phyloP scores from a whole-genome alignment of 1,140 invertebrate genomes.

The Olivierus martensii region DNA sequence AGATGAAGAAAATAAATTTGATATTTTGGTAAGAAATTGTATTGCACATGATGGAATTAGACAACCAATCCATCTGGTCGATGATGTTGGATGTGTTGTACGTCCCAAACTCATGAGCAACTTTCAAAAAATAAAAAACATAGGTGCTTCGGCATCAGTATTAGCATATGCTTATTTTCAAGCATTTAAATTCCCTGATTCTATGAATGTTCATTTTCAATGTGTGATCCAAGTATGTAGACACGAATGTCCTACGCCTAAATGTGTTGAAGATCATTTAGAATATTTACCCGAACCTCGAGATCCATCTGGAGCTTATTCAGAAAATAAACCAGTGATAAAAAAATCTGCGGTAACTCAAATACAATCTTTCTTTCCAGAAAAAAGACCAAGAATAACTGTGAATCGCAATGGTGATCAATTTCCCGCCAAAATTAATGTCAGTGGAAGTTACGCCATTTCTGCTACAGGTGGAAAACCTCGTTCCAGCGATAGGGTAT shows the following conservation, averaged over 20 bases:
- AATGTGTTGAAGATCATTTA: constrained; percentile 7
- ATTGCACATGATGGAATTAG: constrained; percentile 86
- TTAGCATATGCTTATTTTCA: constrained; percentile 85
- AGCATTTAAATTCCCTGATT: no score
- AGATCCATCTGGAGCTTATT: constrained; percentile 26
- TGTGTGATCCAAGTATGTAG: constrained; percentile 89
- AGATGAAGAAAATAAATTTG: constrained; percentile 88
- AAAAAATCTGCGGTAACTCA: neutral
- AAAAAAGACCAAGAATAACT: no score
- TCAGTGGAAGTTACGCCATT: neutral
- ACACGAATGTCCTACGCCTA: constrained; percentile 72
- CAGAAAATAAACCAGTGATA: neutral
- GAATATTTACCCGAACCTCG: constrained; percentile 3
- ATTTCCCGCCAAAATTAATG: neutral
- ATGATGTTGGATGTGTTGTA: constrained; percentile 80
- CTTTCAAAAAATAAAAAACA: constrained; percentile 90
- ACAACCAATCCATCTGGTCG: constrained; percentile 81
- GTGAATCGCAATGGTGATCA: neutral
- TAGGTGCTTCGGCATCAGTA: constrained; percentile 77
- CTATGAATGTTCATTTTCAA: no score
- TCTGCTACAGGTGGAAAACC: constrained; percentile 11
- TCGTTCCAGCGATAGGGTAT: constrained; percentile 3
- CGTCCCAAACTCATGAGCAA: constrained; percentile 80
- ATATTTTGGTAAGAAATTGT: constrained; percentile 86
- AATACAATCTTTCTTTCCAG: no score